These are phyloP conservation scores for Platerodrilus igneus DNA, from an alignment of 2,888 invertebrate species.

Conservation along the genomic window DNA sequence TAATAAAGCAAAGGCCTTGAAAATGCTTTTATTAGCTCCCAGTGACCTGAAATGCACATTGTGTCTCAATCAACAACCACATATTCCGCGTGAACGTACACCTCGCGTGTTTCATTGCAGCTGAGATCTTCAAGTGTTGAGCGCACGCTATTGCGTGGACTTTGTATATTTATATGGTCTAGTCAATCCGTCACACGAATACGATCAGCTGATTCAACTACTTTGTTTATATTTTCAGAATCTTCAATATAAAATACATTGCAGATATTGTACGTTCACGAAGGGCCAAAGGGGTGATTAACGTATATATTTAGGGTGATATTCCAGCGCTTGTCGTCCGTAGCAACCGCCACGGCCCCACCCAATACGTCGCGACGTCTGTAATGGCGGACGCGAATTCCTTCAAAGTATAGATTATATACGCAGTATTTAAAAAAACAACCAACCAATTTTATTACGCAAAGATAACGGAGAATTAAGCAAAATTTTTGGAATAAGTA, in stretches of 20 bases:
- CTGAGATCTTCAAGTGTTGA: conserved; percentile 34
- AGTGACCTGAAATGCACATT: too few relatives aligned
- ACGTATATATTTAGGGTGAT: conserved; percentile 15
- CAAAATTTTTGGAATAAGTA: conserved; percentile 21
- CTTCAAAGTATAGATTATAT: conserved; percentile 17
- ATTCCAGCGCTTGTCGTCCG: conserved; percentile 29
- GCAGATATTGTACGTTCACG: conserved; percentile 15
- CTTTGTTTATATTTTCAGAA: too few relatives aligned
- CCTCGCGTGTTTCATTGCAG: conserved; percentile 35
- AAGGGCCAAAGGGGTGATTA: neutral
- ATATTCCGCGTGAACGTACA: conserved; percentile 19
- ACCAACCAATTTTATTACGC: conserved; percentile 20
- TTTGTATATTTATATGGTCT: conserved; percentile 42
- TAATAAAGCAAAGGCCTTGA: too few relatives aligned
- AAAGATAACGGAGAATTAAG: conserved; percentile 19
- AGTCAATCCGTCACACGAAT: conserved; percentile 38
- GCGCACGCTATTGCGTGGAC: conserved; percentile 44
- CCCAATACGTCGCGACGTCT: conserved; percentile 32
- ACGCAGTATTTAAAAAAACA: conserved; percentile 9
- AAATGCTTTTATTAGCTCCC: too few relatives aligned
- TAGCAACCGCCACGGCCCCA: conserved; percentile 32
- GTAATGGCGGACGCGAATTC: conserved; percentile 32
- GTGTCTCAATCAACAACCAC: conserved; percentile 20
- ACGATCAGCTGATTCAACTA: conserved; percentile 41
- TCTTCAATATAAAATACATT: too few relatives aligned